Base-by-base conservation (phyloP, 2,888 invertebrate species). In the Tetragonisca angustula region DNA sequence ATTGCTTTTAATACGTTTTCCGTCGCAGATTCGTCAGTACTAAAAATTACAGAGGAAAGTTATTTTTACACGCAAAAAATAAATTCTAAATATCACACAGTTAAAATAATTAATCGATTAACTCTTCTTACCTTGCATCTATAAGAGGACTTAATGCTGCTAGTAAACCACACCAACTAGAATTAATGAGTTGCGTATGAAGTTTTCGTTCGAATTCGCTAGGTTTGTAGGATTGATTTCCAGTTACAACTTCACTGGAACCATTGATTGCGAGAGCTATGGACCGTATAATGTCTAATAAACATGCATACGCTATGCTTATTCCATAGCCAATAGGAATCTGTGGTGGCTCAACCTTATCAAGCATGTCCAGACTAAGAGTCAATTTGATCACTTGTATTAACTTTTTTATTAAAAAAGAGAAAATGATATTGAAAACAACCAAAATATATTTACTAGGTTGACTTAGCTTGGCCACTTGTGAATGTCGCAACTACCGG, bases 271-370 rank as follows among this genome's bases (percentile, higher is more conserved):
- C 97, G 90, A 97, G 96, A 59, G 97, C 97, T 88, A 98, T 96
- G 15, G 98, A 98, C 13, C 98, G 96, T 74, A 99, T 98, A 87
- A 98, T 97, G 94, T 99, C 99, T 93, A 99, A 95, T 65, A 99
- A 95, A 93, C 98, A 98, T 6, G 98, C 98, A 95, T 99, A 99
- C 0, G 99, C 98, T 62, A 99, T 96, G 0, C 99, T 99, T 83
- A 99, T 97, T 6, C 99, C 99, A 95, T 99, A 99, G 0, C 99
- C 99, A 87, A 99, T 99, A n/a, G 98, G 98, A 88, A 99, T 97
- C 19, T 96, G 95, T 0, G 99, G 99, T 13, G 99, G 98, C 91
- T 99, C 99, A 27, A 97, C 96, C 94, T 99, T 98, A 93, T 99
- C 99, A 91, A 99, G 94, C 97, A 99, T 98, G 94, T 99, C 99